These are phyloP conservation scores for Elgaria multicarinata DNA, from an alignment of 2,113 vertebrate species.

Conservation along the genomic window DNA sequence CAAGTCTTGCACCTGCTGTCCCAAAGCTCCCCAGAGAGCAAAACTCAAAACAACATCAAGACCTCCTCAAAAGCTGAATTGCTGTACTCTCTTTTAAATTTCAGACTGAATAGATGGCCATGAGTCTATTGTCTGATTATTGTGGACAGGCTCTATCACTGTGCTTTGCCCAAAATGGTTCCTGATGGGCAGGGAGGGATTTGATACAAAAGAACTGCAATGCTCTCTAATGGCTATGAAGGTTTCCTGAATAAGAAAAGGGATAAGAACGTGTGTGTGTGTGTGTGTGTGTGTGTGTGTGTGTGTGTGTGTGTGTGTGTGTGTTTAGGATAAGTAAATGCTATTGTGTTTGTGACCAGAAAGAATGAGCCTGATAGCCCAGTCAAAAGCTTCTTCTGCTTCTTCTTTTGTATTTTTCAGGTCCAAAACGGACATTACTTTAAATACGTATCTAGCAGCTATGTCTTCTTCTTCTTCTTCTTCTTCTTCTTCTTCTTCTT, in stretches of 20 bases:
- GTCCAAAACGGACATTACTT: no score
- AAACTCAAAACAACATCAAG: not conserved
- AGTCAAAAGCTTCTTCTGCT: not conserved
- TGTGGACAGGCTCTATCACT: not conserved
- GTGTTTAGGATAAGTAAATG: not conserved
- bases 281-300: accelerated
- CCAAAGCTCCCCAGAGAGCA: not conserved
- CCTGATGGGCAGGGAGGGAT: not conserved
- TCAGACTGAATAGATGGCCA: not conserved
- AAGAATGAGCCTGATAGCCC: not conserved
- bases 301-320: not conserved
- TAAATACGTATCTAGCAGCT: no score
- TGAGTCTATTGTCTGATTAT: not conserved
- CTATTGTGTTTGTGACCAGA: not conserved
- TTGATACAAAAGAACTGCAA: not conserved
- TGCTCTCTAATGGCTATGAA: not conserved
- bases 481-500: no score
- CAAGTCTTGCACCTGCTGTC: not conserved
- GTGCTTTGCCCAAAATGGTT: not conserved
- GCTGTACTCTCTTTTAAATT: not conserved
- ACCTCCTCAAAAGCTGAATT: not conserved
- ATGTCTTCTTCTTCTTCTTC: no score
- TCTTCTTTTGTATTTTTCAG: not conserved
- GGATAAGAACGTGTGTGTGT: not conserved
- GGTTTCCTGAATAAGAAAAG: not conserved